Evolutionary conservation across 2,113 vertebrate genomes (phyloP).

Genomic region (Camelus dromedarius): DNA sequence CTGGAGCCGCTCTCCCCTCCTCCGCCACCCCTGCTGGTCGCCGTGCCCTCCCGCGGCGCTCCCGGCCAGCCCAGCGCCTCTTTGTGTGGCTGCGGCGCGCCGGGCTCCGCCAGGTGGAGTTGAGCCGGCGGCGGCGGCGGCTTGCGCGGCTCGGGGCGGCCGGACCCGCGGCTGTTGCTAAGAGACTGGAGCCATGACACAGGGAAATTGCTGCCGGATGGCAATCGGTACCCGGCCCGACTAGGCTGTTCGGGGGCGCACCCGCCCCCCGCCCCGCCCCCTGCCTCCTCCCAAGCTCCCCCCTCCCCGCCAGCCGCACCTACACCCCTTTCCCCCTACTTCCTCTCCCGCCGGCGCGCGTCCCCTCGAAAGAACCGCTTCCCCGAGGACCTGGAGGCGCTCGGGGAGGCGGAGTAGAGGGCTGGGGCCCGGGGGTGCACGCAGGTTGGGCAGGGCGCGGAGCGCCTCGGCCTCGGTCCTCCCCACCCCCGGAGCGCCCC

Average conservation of each 20-base stretch:
- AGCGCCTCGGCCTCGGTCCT: neutral
- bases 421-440: neutral
- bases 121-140: conserved; percentile 71
- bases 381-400: neutral
- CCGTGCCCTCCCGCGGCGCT: neutral
- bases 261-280: conserved; percentile 54
- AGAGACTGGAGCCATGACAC: conserved; percentile 88
- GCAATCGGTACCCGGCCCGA: conserved; percentile 79
- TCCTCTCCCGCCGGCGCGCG: neutral
- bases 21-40: neutral
- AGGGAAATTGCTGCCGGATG: conserved; percentile 87
- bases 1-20: neutral
- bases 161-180: conserved; percentile 88
- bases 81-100: conserved; percentile 75
- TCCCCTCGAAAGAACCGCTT: conserved; percentile 36
- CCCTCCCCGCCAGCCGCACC: neutral
- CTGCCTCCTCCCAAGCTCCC: neutral
- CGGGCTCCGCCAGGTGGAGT: conserved; percentile 75
- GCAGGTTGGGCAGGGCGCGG: neutral
- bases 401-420: neutral
- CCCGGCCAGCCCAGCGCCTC: conserved; percentile 32
- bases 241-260: conserved; percentile 27
- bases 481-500: neutral
- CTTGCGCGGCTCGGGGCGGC: conserved; percentile 68
- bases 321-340: neutral